Evolutionary conservation across 2,113 vertebrate species (phyloP), one percentile per base, ranked within the genome.

Genomic region (Zosterops borbonicus): DNA sequence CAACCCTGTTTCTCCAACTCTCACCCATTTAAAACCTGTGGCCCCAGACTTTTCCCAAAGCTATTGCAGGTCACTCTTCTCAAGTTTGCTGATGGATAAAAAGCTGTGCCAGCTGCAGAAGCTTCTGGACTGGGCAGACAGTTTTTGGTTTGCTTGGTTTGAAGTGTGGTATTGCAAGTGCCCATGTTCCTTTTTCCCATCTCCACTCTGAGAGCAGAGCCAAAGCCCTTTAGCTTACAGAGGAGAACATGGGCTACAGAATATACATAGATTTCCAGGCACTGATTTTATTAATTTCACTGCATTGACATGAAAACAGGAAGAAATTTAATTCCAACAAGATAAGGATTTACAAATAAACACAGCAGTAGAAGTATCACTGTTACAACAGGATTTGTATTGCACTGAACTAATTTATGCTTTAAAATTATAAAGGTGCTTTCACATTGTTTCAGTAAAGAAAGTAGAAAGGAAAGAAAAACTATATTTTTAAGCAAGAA

Each of bases 201-300:
- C 44, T 76, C 17, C 14, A 14, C 20, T 58, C 37, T 69, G 16
- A 49, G 19, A 73, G 25, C 33, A 76, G n/a, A 88, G 31, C 29
- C 56, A 41, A 60, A 56, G 33, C 4, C 19, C 24, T 79, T 82
- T 75, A 56, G 2, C 47, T 68, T 39, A 55, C 4, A 15, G 58
- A 44, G 19, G 31, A 93, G 10, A 94, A 73, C 15, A 19, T 6
- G 14, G 17, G 3, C 62, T 69, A n/a, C 14, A n/a, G 19, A 7
- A 3, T 35, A 35, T 24, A 35, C 11, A 12, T 11, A 69, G 14
- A 24, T 69, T 70, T 79, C 33, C 68, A 92, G 42, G 59, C 46
- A 59, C 11, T 23, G 14, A 25, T 78, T 97, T 97, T 89, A 94
- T 93, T 96, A 8, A 58, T 90, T 83, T 70, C 56, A 42, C 39